phyloP scores from a whole-genome alignment of 2,888 invertebrate species.

The Andrena hattorfiana region DNA sequence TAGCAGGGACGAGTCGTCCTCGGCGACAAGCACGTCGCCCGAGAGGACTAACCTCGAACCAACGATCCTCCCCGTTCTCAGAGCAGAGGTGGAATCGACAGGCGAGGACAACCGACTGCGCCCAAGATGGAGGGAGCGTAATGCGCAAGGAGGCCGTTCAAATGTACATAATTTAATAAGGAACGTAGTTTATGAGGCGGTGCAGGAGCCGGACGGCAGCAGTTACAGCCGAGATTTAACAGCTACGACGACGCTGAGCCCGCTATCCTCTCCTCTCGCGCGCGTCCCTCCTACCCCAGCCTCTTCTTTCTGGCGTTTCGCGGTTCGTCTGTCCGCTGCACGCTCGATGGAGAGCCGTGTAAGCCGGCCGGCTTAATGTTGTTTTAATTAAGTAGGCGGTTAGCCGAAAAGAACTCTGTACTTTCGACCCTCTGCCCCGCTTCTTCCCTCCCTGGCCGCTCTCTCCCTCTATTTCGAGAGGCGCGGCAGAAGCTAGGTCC shows the following conservation, averaged over 20 bases:
- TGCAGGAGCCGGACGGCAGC: slow-evolving; percentile 49
- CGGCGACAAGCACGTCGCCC: neutral
- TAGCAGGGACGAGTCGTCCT: neutral
- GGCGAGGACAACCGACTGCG: slow-evolving; percentile 28
- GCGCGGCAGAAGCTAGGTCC: slow-evolving; percentile 68
- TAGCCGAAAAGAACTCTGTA: slow-evolving; percentile 77
- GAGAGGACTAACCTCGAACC: neutral
- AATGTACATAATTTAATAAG: slow-evolving; percentile 77
- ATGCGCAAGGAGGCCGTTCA: slow-evolving; percentile 50
- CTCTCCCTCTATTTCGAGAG: slow-evolving; percentile 80
- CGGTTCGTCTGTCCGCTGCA: slow-evolving; percentile 64
- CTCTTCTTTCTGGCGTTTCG: slow-evolving; percentile 54
- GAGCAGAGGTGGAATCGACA: slow-evolving; percentile 1
- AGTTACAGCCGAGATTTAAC: slow-evolving; percentile 69
- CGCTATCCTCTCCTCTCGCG: slow-evolving; percentile 6
- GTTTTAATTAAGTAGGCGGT: slow-evolving; percentile 85
- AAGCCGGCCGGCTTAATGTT: slow-evolving; percentile 79
- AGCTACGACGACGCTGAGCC: slow-evolving; percentile 48
- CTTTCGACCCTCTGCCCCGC: slow-evolving; percentile 53
- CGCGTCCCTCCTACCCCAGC: slow-evolving; percentile 32
- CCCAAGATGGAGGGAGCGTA: slow-evolving; percentile 33
- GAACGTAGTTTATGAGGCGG: slow-evolving; percentile 73
- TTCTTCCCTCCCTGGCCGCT: slow-evolving; percentile 23
- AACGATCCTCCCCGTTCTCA: slow-evolving; percentile 11
- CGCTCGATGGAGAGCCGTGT: slow-evolving; percentile 66